Percentiles rank a stretch among this genome's conserved stretches.
Conservation (phyloP, 2,113 vertebrate species). For the Gavia stellata region DNA sequence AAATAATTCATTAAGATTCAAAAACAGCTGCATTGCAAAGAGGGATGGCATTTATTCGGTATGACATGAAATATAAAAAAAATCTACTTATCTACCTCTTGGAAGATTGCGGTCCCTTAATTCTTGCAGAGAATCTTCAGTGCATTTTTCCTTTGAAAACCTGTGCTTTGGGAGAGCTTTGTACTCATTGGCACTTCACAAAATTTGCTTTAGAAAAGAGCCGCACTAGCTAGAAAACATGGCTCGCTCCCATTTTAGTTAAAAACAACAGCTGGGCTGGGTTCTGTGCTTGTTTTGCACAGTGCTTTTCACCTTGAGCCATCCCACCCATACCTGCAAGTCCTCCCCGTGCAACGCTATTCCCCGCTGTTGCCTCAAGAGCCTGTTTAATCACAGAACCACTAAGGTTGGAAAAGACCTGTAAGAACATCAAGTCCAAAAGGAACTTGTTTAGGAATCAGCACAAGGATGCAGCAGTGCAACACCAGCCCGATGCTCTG, state of each 20-base stretch:
- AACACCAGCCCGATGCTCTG: neutral
- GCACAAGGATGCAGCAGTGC: neutral
- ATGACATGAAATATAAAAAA: neutral
- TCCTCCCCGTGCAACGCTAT: rapidly evolving
- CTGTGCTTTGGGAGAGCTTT: neutral
- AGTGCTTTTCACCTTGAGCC: neutral
- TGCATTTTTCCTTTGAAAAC: neutral
- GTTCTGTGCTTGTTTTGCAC: neutral
- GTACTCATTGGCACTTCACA: neutral
- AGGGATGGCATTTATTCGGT: neutral
- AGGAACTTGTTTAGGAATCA: too few relatives aligned
- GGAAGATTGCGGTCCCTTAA: neutral
- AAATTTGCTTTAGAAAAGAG: neutral
- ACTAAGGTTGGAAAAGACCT: too few relatives aligned
- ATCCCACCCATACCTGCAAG: rapidly evolving
- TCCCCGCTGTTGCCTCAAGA: neutral
- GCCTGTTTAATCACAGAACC: too few relatives aligned
- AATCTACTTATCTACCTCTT: neutral
- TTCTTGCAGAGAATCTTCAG: neutral
- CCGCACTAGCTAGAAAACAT: neutral
- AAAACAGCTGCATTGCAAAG: neutral
- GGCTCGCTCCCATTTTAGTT: neutral
- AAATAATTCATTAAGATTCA: constrained; percentile 24
- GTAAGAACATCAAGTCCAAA: too few relatives aligned
- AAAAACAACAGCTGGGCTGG: neutral